phyloP scores from a whole-genome alignment of 2,113 vertebrate species.

The Phainopepla nitens region DNA sequence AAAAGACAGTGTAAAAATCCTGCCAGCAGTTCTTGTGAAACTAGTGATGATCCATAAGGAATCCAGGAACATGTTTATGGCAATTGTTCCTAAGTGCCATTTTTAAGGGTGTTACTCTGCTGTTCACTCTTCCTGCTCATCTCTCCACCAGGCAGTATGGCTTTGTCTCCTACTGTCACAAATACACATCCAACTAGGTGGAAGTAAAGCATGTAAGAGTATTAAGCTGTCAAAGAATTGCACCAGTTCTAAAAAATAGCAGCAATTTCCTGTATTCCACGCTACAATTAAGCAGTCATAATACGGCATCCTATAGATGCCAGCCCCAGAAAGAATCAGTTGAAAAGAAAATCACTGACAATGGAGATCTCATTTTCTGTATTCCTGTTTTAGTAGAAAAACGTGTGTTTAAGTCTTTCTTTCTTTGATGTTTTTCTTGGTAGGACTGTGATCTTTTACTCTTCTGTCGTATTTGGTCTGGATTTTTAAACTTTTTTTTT shows the following conservation, averaged over 20 bases:
- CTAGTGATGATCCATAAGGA: background rate
- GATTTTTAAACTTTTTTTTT: background rate
- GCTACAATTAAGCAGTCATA: constrained; percentile 68
- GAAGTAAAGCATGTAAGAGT: constrained; percentile 17
- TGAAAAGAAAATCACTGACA: constrained; percentile 34
- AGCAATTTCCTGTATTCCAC: constrained; percentile 46
- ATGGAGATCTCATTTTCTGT: background rate
- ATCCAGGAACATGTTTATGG: background rate
- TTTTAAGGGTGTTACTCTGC: background rate
- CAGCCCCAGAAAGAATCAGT: constrained; percentile 39
- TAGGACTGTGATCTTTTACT: background rate
- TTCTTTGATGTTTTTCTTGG: background rate
- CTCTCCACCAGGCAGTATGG: background rate
- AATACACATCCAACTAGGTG: background rate
- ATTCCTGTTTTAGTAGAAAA: constrained; percentile 14
- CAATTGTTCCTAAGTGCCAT: background rate
- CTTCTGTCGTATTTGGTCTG: background rate
- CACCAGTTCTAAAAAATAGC: constrained; percentile 42
- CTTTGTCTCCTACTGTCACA: background rate
- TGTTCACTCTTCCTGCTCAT: background rate
- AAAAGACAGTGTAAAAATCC: background rate
- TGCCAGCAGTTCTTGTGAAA: background rate
- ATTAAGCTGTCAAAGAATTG: constrained; percentile 49
- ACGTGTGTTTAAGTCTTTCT: background rate
- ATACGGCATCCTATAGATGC: constrained; percentile 38